Conservation (phyloP, 2,888 invertebrate species). For the Poecilobothrus nobilitatus region DNA sequence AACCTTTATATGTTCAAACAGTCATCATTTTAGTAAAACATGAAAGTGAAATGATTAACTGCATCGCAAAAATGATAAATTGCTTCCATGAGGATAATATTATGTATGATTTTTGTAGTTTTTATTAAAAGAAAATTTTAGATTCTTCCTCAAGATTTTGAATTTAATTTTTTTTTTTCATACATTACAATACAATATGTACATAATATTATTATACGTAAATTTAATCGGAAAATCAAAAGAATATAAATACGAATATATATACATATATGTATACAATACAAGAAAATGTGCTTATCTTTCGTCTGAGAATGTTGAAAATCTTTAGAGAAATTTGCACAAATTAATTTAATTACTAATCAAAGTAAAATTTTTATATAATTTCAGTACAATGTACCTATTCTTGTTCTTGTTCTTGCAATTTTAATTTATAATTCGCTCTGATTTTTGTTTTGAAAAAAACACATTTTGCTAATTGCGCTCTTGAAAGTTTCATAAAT, state of each 20-base stretch:
- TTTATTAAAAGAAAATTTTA: no score
- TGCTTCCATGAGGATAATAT: neutral
- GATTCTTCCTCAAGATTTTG: no score
- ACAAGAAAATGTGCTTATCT: neutral
- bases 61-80: neutral
- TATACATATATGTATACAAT: no score
- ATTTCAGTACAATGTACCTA: no score
- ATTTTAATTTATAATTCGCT: no score
- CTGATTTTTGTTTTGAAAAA: neutral
- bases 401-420: no score
- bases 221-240: no score
- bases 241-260: no score
- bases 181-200: no score
- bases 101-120: no score
- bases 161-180: no score
- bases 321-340: constrained; percentile 14
- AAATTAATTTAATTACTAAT: constrained; percentile 43
- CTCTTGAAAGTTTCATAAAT: constrained; percentile 1
- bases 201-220: no score
- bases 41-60: constrained; percentile 1
- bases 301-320: constrained; percentile 9
- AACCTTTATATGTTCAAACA: neutral
- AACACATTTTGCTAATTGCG: neutral
- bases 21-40: constrained; percentile 2
- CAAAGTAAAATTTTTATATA: constrained; percentile 26